Base-by-base conservation (phyloP, 2,888 invertebrate genomes). In the Cinara cedri region DNA sequence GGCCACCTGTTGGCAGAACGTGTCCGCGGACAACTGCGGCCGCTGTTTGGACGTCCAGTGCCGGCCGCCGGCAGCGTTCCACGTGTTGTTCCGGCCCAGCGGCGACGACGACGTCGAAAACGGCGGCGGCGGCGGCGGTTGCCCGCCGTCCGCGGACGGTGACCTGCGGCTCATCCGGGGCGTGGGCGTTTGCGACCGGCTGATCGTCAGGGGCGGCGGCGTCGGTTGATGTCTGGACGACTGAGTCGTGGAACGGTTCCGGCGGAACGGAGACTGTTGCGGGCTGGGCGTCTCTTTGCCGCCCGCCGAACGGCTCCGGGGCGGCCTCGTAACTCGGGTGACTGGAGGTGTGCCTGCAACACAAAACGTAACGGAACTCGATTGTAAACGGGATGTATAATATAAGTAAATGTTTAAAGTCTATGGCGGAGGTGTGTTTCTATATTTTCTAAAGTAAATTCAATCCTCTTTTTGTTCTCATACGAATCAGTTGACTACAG, bases 1-100 rank as follows among this genome's bases (percentile, higher is more conserved):
- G 51, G 83, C 83, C 44, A 83, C 83, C 75, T 83, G 82, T 71
- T 82, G 82, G 66, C 82, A 83, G 70, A 83, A 83, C 44, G 83
- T 82, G 76, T 83, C 83, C 49, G 82, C 81, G 46, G 82, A 80
- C 34, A 82, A 72, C 51, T 80, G 74, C 44, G 81, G 81, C 44
- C 82, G 78, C 80, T 82, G 81, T 62, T 82, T 82, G 70, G 71
- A 65, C 55, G 72, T 46, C 80, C 63, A 57, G 55, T 71, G 71
- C 34, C 63, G 66, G 74, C 49, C 80, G 14, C 74, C 75, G 24
- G 81, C 19, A 60, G 81, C 81, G 70, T 82, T 82, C 83, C 83
- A 83, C 63, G 83, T 83, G 76, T 82, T 82, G 75, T 75, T 74
- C 51, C 81, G 80, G 55, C 72, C 74, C 55, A 80, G 21, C 65